These are phyloP conservation scores for Perognathus longimembris DNA, from an alignment of 2,113 vertebrate species.

Conservation along the genomic window DNA sequence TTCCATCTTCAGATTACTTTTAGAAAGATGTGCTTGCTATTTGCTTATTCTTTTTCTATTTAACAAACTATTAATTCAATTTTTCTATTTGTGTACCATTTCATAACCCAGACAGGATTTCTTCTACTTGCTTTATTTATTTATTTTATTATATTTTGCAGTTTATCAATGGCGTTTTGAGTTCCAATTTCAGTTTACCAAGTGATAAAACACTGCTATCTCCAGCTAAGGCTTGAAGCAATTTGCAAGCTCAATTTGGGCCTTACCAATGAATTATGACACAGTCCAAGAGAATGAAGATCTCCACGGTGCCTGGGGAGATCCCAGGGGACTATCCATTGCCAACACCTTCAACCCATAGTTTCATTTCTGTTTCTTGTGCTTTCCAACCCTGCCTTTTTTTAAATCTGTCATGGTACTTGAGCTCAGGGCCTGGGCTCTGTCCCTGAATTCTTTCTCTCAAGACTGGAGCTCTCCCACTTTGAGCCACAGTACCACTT, in stretches of 20 bases:
- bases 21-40: constrained; percentile 18
- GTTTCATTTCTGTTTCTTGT: background rate
- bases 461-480: no score
- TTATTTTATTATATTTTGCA: background rate
- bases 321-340: background rate
- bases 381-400: background rate
- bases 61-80: background rate
- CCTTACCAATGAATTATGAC: background rate
- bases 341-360: background rate
- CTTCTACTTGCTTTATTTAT: background rate
- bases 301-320: background rate
- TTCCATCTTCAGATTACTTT: background rate
- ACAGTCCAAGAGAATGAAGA: background rate
- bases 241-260: background rate
- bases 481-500: no score
- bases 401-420: no score
- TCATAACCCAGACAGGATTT: constrained; percentile 8
- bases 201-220: background rate
- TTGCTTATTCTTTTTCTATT: constrained; percentile 3
- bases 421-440: no score
- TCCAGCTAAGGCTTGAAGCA: background rate
- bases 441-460: no score
- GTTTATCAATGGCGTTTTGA: constrained; percentile 21
- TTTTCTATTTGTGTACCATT: constrained; percentile 1
- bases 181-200: constrained; percentile 47